Evolutionary conservation across 64 coral and sea anemone species (phyloP).

Genomic region (Acropora tenuis): DNA sequence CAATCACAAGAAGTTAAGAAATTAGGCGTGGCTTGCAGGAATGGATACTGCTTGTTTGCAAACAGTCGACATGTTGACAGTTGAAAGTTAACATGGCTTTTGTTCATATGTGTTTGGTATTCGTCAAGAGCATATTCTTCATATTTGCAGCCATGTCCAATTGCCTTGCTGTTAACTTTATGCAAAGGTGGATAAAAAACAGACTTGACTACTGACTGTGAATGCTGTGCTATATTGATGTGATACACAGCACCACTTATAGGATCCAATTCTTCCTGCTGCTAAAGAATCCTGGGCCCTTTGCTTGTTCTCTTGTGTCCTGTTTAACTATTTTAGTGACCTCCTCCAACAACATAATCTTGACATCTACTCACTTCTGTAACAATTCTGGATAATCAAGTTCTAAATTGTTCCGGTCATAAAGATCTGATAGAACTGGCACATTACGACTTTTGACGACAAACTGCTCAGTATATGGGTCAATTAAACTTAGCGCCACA

Average conservation of each 20-base stretch:
- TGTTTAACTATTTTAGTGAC: not conserved
- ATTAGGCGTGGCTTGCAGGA: too few relatives aligned
- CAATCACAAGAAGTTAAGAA: too few relatives aligned
- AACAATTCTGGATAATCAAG: too few relatives aligned
- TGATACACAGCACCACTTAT: slow-evolving; percentile 43
- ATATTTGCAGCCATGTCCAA: slow-evolving; percentile 1
- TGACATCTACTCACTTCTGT: too few relatives aligned
- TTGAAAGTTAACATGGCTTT: slow-evolving; percentile 36
- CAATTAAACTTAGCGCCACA: too few relatives aligned
- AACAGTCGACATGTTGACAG: slow-evolving; percentile 31
- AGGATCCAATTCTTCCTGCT: too few relatives aligned
- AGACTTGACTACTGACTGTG: slow-evolving; percentile 31
- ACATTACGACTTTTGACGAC: too few relatives aligned
- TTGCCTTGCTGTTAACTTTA: slow-evolving; percentile 47
- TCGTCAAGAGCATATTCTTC: slow-evolving; percentile 29
- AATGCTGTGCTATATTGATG: slow-evolving; percentile 32
- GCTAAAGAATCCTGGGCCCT: too few relatives aligned
- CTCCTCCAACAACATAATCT: not conserved
- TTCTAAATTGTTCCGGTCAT: too few relatives aligned
- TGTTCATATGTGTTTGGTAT: slow-evolving; percentile 40
- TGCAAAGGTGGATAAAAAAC: slow-evolving; percentile 42
- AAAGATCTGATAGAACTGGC: too few relatives aligned
- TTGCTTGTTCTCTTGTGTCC: too few relatives aligned
- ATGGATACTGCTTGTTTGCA: slow-evolving; percentile 19
- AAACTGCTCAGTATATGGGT: too few relatives aligned